A percentile compares a stretch with the other conserved stretches of the same genome.
Evolutionary conservation across 92 coral and sea anemone species (phyloP).

Genomic region (Umimayanthus kanabou): DNA sequence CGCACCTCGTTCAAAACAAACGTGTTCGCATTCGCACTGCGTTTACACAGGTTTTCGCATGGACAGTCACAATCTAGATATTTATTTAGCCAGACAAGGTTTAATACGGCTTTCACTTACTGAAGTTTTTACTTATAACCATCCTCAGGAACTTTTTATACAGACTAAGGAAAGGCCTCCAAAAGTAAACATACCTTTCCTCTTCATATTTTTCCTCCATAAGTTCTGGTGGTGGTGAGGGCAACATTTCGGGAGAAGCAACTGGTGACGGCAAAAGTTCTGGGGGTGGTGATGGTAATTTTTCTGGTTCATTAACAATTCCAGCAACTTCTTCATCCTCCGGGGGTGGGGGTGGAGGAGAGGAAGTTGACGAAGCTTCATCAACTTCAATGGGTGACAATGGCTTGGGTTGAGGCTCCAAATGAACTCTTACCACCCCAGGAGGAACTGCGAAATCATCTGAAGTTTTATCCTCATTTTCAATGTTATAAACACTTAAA

Average conservation of each 20-base stretch:
- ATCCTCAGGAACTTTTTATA: too few relatives aligned
- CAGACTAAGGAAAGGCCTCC: too few relatives aligned
- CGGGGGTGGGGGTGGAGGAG: constrained; percentile 87
- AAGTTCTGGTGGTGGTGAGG: constrained; percentile 91
- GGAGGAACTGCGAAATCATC: constrained; percentile 70
- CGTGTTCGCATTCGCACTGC: too few relatives aligned
- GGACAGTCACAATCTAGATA: too few relatives aligned
- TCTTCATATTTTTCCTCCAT: constrained; percentile 54
- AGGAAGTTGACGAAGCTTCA: constrained; percentile 70
- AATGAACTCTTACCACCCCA: constrained; percentile 68
- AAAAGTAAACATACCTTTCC: constrained; percentile 25
- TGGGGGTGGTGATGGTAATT: constrained; percentile 85
- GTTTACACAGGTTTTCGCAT: too few relatives aligned
- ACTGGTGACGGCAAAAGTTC: constrained; percentile 59
- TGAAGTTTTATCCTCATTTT: constrained; percentile 45
- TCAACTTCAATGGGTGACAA: constrained; percentile 88
- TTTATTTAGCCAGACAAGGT: too few relatives aligned
- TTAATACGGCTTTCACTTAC: too few relatives aligned
- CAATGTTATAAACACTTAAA: constrained; percentile 48
- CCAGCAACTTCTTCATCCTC: constrained; percentile 64
- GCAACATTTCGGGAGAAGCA: constrained; percentile 48
- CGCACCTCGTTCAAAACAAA: too few relatives aligned
- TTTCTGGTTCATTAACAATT: constrained; percentile 65
- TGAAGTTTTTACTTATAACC: too few relatives aligned
- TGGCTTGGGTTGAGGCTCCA: constrained; percentile 82